Evolutionary conservation across 2,888 invertebrate genomes (phyloP), one percentile per base, ranked within the genome.

Genomic region (Maniola hyperantus): DNA sequence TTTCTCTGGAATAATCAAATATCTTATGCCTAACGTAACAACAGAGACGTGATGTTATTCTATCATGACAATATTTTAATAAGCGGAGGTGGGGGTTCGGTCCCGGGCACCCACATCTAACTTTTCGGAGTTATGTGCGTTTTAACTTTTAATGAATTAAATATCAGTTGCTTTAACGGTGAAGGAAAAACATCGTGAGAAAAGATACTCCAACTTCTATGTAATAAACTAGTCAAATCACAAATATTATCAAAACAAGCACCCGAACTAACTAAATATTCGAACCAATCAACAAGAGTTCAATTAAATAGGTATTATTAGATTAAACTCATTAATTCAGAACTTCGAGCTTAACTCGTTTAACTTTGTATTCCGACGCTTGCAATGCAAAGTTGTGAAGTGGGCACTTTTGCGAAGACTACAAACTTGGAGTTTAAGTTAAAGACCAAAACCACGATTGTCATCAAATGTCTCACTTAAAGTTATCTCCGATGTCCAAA

Each of bases 221-320:
- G n/a, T n/a, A n/a, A n/a, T n/a, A n/a, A n/a, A n/a, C n/a, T n/a
- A n/a, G n/a, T n/a, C n/a, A n/a, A n/a, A n/a, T 26, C 26, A 26
- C 2, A 26, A 26, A 26, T 26, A 44, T 26, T 26, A 26, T 20
- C 10, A 26, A 44, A 26, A 46, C 53, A 60, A 64, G 26, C 58
- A 54, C 20, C n/a, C 50, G 50, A 69, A 62, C 53, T 50, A 50
- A 51, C 64, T 60, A 70, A 36, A 36, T 20, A 57, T 51, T 61
- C 44, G 51, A 65, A 80, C 75, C 76, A 78, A 80, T 79, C 74
- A 77, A 75, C 76, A 76, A 75, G 75, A 73, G 75, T 77, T 71
- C 74, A 78, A 7, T 8, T 81, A 83, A 79, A 74, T 81, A n/a
- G n/a, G n/a, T n/a, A 82, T 81, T 77, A 77, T 74, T 71, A 73